Percentiles rank a stretch among this genome's conserved stretches.
These are phyloP conservation scores for Alviniconcha marisindica DNA, from an alignment of 1,140 invertebrate genomes.

Conservation along the genomic window DNA sequence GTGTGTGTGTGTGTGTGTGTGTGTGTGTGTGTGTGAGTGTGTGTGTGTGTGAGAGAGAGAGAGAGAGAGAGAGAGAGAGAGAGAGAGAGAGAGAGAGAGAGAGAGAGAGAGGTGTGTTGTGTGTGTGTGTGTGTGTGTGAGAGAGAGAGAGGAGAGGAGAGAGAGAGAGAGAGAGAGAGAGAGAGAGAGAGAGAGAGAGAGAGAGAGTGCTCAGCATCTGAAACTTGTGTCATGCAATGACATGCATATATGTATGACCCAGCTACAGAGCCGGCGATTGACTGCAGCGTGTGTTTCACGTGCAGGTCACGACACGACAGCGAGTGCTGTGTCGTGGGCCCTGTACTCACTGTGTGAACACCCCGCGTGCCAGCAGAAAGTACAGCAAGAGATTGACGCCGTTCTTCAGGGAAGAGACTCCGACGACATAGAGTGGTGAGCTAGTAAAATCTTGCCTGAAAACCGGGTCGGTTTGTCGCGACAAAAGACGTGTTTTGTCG, in stretches of 20 bases:
- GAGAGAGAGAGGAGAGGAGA: not conserved
- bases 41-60: not conserved
- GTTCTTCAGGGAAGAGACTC: slow-evolving; percentile 80
- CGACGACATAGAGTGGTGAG: slow-evolving; percentile 51
- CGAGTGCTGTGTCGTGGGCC: slow-evolving; percentile 83
- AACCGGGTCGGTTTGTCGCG: no score
- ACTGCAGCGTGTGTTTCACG: no score
- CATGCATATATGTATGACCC: no score
- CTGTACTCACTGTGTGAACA: slow-evolving; percentile 86
- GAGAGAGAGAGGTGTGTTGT: not conserved
- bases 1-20: not conserved
- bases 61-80: not conserved
- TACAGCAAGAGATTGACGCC: slow-evolving; percentile 87
- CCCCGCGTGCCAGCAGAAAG: slow-evolving; percentile 86
- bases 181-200: not conserved
- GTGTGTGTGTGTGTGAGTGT: not conserved
- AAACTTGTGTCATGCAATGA: no score
- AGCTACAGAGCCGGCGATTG: no score
- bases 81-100: not conserved
- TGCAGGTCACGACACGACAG: slow-evolving; percentile 60
- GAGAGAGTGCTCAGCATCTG: not conserved
- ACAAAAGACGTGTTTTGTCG: no score
- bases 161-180: not conserved
- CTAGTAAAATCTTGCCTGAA: no score
- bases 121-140: not conserved